Percentiles rank a stretch among this genome's conserved stretches.
These are phyloP conservation scores for Cantharis nigra DNA, from an alignment of 2,888 invertebrate species.

Conservation along the genomic window DNA sequence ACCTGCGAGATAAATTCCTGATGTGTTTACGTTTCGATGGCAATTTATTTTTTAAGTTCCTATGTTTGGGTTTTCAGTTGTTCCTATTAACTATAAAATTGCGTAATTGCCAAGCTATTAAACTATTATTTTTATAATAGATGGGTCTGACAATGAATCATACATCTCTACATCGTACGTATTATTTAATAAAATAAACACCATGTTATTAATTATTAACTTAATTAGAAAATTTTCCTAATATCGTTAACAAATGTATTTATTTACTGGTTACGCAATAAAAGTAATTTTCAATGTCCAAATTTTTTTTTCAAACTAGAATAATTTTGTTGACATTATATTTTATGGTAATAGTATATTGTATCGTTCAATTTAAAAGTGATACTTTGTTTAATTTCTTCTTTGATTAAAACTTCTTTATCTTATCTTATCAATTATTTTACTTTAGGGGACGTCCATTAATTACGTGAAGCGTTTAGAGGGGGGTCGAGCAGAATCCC, in stretches of 20 bases:
- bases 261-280: background rate
- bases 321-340: no score
- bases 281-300: background rate
- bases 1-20: background rate
- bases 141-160: background rate
- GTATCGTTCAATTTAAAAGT: no score
- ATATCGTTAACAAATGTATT: background rate
- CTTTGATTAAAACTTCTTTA: no score
- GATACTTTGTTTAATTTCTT: no score
- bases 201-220: background rate
- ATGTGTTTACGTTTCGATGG: background rate
- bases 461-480: no score
- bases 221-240: background rate
- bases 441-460: no score
- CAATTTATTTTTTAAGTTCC: background rate
- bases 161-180: background rate
- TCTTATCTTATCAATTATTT: no score
- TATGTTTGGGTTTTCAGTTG: background rate
- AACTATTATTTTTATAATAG: background rate
- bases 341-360: background rate
- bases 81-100: background rate
- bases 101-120: background rate
- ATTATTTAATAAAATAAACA: background rate
- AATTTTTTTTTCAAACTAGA: background rate
- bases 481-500: no score